Evolutionary conservation across 2,888 invertebrate species (phyloP).

Genomic region (Tetramorium bicarinatum): DNA sequence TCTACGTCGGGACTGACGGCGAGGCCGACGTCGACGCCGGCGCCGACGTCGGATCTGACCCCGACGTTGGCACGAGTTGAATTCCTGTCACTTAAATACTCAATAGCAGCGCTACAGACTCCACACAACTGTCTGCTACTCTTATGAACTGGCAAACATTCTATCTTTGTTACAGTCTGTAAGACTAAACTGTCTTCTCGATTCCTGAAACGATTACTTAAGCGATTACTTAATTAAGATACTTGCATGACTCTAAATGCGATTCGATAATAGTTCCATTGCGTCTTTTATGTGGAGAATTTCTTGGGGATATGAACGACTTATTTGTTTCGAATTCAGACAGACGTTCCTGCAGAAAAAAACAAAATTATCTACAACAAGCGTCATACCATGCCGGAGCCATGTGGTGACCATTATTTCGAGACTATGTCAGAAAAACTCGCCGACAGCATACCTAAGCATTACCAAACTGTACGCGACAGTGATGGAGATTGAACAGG

Average conservation of each 20-base stretch:
- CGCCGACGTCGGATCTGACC: conserved; percentile 8
- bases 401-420: conserved; percentile 35
- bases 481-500: conserved; percentile 23
- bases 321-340: neutral
- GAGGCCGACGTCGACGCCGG: conserved; percentile 57
- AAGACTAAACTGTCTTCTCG: neutral
- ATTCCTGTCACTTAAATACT: conserved; percentile 54
- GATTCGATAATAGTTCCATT: neutral
- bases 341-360: neutral
- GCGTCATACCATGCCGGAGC: conserved; percentile 6
- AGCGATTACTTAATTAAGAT: conserved; percentile 15
- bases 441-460: neutral
- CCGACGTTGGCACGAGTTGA: conserved; percentile 59
- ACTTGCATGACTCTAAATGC: neutral
- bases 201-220: neutral
- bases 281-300: neutral
- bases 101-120: neutral
- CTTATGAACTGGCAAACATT: conserved; percentile 28
- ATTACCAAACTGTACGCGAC: neutral
- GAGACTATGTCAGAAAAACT: conserved; percentile 10
- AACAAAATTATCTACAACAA: conserved; percentile 12
- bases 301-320: neutral
- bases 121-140: neutral
- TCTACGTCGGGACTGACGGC: conserved; percentile 50
- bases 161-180: neutral